Evolutionary conservation across 2,113 vertebrate genomes (phyloP).

Genomic region (Lagopus muta): DNA sequence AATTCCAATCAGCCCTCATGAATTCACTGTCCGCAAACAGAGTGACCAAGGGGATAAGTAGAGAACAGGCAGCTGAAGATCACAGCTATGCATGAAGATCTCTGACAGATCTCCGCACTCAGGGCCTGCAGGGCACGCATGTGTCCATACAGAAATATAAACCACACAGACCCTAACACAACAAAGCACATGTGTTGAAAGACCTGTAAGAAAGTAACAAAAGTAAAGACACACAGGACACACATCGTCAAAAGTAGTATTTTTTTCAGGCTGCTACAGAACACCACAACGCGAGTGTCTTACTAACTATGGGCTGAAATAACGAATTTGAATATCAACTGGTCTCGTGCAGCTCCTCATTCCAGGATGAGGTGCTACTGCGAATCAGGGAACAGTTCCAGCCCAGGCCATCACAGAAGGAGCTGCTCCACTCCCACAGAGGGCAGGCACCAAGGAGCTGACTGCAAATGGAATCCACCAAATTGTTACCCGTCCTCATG

Average conservation of each 20-base stretch:
- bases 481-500: background rate
- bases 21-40: background rate
- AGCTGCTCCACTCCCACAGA: background rate
- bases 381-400: background rate
- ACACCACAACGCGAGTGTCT: background rate
- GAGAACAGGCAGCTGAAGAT: background rate
- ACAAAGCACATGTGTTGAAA: fast-evolving
- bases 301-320: background rate
- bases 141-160: background rate
- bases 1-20: background rate
- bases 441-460: background rate
- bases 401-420: too few species aligned
- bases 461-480: background rate
- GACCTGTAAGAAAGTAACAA: background rate
- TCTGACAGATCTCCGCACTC: background rate
- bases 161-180: background rate
- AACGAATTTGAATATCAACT: background rate
- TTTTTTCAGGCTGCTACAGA: too few species aligned
- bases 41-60: background rate
- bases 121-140: background rate
- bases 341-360: background rate
- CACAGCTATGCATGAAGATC: background rate
- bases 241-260: background rate
- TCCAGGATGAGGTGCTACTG: background rate
- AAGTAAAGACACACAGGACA: background rate